phyloP scores from a whole-genome alignment of 2,888 invertebrate species.

The Taenaris catops region DNA sequence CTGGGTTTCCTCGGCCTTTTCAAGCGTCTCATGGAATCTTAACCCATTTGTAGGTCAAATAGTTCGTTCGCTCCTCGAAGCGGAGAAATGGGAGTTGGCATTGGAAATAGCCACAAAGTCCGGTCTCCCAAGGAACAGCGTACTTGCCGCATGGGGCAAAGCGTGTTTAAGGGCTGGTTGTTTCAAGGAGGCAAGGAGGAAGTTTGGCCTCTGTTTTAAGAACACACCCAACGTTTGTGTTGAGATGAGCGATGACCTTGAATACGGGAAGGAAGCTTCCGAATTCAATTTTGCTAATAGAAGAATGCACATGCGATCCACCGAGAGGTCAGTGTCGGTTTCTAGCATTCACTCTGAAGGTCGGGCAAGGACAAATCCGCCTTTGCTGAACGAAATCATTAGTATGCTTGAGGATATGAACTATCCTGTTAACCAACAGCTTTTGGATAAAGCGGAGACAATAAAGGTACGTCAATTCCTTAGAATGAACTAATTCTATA shows the following conservation, averaged over 20 bases:
- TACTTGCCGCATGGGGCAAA: conserved; percentile 94
- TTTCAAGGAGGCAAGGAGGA: conserved; percentile 87
- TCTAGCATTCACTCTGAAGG: conserved; percentile 57
- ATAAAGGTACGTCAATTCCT: conserved; percentile 69
- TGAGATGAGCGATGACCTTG: conserved; percentile 57
- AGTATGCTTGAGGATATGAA: conserved; percentile 83
- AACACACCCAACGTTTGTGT: conserved; percentile 47
- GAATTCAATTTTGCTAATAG: conserved; percentile 51
- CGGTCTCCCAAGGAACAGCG: conserved; percentile 87
- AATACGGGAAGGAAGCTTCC: conserved; percentile 58
- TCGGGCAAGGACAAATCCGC: conserved; percentile 82
- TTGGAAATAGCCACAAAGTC: conserved; percentile 93
- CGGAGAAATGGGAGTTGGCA: conserved; percentile 92
- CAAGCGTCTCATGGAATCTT: too few relatives aligned
- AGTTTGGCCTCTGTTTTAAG: conserved; percentile 80
- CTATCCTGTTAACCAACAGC: conserved; percentile 69
- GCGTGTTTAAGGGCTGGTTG: conserved; percentile 89
- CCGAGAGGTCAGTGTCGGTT: conserved; percentile 49
- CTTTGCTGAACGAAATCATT: conserved; percentile 84
- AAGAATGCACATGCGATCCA: conserved; percentile 41
- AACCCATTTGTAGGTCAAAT: conserved; percentile 81
- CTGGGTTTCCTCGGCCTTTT: too few relatives aligned
- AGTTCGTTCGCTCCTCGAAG: conserved; percentile 87
- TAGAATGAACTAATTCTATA: too few relatives aligned
- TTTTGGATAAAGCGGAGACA: conserved; percentile 65